These are phyloP conservation scores for Digitonthophagus gazella DNA, from an alignment of 2,888 invertebrate genomes.

Conservation along the genomic window DNA sequence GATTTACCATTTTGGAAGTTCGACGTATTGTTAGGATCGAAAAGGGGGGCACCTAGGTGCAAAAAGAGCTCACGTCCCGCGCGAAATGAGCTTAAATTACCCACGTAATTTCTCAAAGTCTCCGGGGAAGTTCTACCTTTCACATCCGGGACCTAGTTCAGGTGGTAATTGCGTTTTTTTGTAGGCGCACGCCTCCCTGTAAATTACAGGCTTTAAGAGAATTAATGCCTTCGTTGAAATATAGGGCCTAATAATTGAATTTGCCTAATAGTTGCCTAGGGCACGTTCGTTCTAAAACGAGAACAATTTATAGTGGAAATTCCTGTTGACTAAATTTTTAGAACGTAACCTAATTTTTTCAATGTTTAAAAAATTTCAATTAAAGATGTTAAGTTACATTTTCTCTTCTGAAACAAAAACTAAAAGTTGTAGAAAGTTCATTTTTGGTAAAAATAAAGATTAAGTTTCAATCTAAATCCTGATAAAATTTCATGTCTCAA, in stretches of 20 bases:
- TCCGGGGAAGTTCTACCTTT: neutral
- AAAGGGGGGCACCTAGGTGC: neutral
- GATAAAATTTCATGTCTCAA: too few species aligned
- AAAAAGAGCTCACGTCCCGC: slow-evolving; percentile 3
- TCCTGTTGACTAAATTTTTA: neutral
- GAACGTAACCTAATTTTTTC: neutral
- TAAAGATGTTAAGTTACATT: too few species aligned
- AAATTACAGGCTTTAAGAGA: neutral
- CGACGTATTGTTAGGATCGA: slow-evolving; percentile 15
- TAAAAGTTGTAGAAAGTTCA: too few species aligned
- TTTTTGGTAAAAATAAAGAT: too few species aligned
- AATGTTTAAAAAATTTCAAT: too few species aligned
- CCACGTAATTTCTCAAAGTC: slow-evolving; percentile 11
- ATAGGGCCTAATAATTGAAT: neutral
- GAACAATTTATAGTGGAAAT: neutral
- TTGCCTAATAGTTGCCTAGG: neutral
- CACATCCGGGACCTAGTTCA: neutral
- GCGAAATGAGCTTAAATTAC: slow-evolving; percentile 14
- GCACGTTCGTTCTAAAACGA: neutral
- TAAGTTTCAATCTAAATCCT: too few species aligned
- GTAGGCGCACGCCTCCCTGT: neutral
- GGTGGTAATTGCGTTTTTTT: neutral
- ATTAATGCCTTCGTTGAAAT: neutral
- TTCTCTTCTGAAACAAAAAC: too few species aligned
- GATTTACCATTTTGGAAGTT: slow-evolving; percentile 13